Evolutionary conservation across 1,140 invertebrate species (phyloP).

Genomic region (Bombus vancouverensis): DNA sequence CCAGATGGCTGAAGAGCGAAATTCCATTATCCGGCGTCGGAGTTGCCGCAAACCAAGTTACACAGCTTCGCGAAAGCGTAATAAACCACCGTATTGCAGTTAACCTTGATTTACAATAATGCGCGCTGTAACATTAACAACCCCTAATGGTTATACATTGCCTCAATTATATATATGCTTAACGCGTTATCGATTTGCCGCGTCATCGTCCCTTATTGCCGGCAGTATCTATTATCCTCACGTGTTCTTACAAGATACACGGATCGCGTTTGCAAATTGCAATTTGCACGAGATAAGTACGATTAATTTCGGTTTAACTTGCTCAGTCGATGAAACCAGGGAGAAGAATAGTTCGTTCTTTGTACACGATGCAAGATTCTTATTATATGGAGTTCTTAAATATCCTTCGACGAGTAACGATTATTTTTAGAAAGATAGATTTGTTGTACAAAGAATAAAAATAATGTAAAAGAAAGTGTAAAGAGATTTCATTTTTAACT

Average conservation of each 20-base stretch:
- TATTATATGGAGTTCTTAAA: too few relatives aligned
- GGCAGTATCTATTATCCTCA: constrained; percentile 51
- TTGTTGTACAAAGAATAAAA: too few relatives aligned
- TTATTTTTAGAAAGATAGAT: too few relatives aligned
- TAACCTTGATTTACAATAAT: constrained; percentile 79
- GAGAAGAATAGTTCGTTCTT: not conserved
- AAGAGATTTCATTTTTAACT: too few relatives aligned
- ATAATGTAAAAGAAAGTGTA: too few relatives aligned
- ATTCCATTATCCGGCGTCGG: constrained; percentile 72
- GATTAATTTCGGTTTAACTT: constrained; percentile 36
- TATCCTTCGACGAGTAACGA: too few relatives aligned
- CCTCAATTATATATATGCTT: constrained; percentile 70
- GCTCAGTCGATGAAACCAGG: not conserved
- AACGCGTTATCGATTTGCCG: constrained; percentile 66
- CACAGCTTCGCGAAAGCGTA: constrained; percentile 71
- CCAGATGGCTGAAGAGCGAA: constrained; percentile 61
- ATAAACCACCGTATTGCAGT: constrained; percentile 74
- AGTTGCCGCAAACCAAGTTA: constrained; percentile 70
- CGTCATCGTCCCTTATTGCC: constrained; percentile 60
- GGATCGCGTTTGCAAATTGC: constrained; percentile 12
- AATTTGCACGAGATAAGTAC: constrained; percentile 20
- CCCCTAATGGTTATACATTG: constrained; percentile 76
- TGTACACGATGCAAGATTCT: too few relatives aligned
- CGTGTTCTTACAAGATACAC: constrained; percentile 39
- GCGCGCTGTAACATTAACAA: constrained; percentile 75